A percentile compares a stretch with the other conserved stretches of the same genome.
phyloP scores from a whole-genome alignment of 2,888 invertebrate species.

The Melipona bicolor region DNA sequence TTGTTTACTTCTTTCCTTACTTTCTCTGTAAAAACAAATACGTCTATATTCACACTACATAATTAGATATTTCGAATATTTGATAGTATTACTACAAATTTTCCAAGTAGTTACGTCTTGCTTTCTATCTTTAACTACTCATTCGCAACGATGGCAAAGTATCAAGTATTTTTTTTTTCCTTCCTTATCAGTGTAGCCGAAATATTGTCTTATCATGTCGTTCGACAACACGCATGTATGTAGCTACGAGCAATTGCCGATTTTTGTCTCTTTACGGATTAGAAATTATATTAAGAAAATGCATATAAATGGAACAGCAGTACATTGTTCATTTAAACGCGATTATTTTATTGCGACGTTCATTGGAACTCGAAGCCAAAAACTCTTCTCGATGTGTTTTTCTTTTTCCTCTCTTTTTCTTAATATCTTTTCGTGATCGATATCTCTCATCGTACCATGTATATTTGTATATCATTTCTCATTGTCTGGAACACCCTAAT shows the following conservation, averaged over 20 bases:
- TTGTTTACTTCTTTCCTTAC: neutral
- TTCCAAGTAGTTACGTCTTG: neutral
- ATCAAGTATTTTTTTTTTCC: neutral
- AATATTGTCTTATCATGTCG: neutral
- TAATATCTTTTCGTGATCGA: neutral
- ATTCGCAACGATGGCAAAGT: no score
- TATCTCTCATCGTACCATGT: neutral
- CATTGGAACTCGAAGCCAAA: neutral
- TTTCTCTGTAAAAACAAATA: neutral
- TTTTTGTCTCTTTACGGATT: neutral
- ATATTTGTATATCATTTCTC: slow-evolving; percentile 38
- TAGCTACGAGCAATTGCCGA: neutral
- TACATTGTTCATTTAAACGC: neutral
- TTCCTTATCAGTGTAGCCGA: neutral
- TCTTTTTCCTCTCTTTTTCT: no score
- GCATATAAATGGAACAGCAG: neutral
- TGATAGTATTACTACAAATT: neutral
- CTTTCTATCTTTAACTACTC: neutral
- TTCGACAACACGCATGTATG: neutral
- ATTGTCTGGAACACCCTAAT: slow-evolving; percentile 84
- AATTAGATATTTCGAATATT: neutral
- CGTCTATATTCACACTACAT: no score
- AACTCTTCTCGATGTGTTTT: neutral
- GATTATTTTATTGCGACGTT: neutral
- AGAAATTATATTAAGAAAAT: neutral